Percentiles rank a stretch among this genome's conserved stretches.
These are phyloP conservation scores for Luidia sarsii DNA, from an alignment of 53 echinoderm and acorn worm genomes.

Conservation along the genomic window DNA sequence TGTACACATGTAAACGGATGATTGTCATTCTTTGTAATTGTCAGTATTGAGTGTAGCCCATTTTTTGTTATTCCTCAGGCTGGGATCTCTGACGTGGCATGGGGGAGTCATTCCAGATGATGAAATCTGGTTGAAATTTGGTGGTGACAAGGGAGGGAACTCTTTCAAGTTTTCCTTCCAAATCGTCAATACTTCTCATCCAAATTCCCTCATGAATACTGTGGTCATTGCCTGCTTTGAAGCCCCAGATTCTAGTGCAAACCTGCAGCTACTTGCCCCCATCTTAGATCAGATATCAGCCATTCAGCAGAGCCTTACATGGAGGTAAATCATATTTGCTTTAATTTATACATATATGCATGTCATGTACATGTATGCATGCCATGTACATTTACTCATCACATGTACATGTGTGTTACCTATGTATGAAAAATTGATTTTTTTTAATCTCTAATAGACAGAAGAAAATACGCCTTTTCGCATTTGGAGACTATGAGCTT, in stretches of 20 bases:
- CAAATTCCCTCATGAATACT: slow-evolving; percentile 30
- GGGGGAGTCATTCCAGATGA: slow-evolving; percentile 17
- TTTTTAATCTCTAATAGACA: background rate
- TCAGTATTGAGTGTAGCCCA: background rate
- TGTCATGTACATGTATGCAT: no score
- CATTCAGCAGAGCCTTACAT: slow-evolving; percentile 5
- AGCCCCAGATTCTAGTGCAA: background rate
- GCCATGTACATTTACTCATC: background rate
- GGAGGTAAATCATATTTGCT: slow-evolving; percentile 27
- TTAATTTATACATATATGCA: background rate
- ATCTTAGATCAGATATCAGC: slow-evolving; percentile 8
- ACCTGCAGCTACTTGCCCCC: background rate
- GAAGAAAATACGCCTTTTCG: background rate
- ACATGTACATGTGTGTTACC: no score
- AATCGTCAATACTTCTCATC: slow-evolving; percentile 5
- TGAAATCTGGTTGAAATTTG: slow-evolving; percentile 43
- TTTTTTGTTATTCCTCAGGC: background rate
- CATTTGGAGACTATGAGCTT: slow-evolving; percentile 7
- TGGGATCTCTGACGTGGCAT: slow-evolving; percentile 13
- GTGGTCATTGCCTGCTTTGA: slow-evolving; percentile 8
- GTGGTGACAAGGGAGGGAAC: slow-evolving; percentile 34
- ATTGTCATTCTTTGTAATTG: background rate
- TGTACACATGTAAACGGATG: background rate
- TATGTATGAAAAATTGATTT: background rate
- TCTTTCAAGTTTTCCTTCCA: slow-evolving; percentile 31